Evolutionary conservation across 2,797 vertebrate species (phyloP), one percentile per base, ranked within the genome.

Genomic region (Pterois miles): DNA sequence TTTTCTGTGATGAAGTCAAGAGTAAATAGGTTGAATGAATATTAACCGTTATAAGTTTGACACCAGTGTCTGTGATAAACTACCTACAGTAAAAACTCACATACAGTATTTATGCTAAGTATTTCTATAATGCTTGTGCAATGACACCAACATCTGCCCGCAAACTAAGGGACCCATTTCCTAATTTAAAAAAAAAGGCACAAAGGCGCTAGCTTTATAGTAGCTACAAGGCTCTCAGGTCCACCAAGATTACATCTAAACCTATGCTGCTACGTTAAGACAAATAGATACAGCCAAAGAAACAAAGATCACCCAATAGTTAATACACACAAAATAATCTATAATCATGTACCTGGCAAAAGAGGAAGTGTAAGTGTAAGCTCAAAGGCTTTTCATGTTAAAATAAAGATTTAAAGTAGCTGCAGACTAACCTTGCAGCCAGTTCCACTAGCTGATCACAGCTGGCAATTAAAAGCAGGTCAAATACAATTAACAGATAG

Each of bases 191-290:
- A 54, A 65, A 82, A 89, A 87, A 95, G 94, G 93, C 93, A 94
- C 91, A 46, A 81, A 91, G 93, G 93, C 88, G 54, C 86, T 76
- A 92, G 85, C 86, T 91, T 89, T 13, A 87, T 68, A 81, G 87
- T 86, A 86, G 90, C 86, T 88, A 84, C 90, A 86, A 90, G 91
- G 90, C 87, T 91, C 82, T 83, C 76, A 86, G 86, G 84, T 88
- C 76, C 80, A 88, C 69, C 75, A 82, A 70, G 66, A 83, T 76
- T 78, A 82, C 63, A 71, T 81, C 83, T 74, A 82, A 76, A 84
- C 83, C 74, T 87, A 76, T 83, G 81, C 71, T 91, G 89, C 89
- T 85, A 87, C 82, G 11, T 80, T 72, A 38, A 82, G 31, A 81
- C 67, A 70, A 60, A 65, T 29, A 78, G 71, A 78, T 67, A 83